These are phyloP conservation scores for Lamellibrachia columna DNA, from an alignment of 2,888 invertebrate genomes.

Conservation along the genomic window DNA sequence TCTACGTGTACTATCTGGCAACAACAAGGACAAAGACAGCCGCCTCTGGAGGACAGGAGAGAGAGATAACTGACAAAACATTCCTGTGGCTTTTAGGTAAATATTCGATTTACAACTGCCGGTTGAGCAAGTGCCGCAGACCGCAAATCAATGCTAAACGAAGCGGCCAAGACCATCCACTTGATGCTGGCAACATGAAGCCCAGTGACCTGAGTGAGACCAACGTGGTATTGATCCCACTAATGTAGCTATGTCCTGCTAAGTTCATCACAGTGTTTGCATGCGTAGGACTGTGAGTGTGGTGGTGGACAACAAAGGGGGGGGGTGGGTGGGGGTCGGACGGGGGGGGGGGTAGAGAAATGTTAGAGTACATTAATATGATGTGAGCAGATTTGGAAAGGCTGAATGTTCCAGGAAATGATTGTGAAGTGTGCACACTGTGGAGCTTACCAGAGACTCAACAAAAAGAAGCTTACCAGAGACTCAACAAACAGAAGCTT, in stretches of 20 bases:
- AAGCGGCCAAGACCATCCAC: background rate
- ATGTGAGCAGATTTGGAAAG: background rate
- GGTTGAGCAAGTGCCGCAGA: background rate
- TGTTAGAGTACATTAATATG: background rate
- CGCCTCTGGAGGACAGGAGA: background rate
- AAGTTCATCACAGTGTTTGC: background rate
- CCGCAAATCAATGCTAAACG: conserved; percentile 9
- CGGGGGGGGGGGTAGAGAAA: background rate
- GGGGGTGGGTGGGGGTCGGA: background rate
- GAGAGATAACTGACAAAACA: background rate
- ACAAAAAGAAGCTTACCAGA: background rate
- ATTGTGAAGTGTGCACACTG: background rate
- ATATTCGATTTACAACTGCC: background rate
- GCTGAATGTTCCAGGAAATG: background rate
- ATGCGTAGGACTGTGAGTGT: background rate
- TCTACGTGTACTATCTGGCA: background rate
- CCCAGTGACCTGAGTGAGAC: background rate
- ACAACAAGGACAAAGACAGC: background rate
- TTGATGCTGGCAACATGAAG: background rate
- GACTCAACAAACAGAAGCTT: background rate
- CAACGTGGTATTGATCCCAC: background rate
- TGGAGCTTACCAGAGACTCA: background rate
- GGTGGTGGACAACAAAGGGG: background rate
- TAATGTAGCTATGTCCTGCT: background rate
- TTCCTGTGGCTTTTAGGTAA: conserved; percentile 10